phyloP scores from a whole-genome alignment of 2,797 vertebrate species.

The Sarcoramphus papa region DNA sequence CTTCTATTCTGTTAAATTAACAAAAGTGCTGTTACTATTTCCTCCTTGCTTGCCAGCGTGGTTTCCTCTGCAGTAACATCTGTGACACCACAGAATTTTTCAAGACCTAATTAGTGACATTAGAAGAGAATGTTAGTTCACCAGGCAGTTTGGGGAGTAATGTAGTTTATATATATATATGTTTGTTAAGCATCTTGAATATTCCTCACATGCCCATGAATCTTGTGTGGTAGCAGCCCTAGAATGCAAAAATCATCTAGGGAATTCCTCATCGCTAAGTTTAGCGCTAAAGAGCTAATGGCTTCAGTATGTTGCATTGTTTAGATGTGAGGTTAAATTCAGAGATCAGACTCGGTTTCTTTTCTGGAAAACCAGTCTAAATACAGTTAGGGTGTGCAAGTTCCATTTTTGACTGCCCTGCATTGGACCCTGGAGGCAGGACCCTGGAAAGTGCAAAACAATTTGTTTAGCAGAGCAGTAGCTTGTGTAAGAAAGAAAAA shows the following conservation, averaged over 20 bases:
- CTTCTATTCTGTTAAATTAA: not conserved
- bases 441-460: not conserved
- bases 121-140: constrained; percentile 41
- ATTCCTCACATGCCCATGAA: constrained; percentile 22
- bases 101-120: constrained; percentile 47
- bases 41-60: not conserved
- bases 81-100: constrained; percentile 26
- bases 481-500: not conserved
- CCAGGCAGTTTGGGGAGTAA: constrained; percentile 29
- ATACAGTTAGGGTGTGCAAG: not conserved
- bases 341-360: not conserved
- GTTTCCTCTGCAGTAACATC: constrained; percentile 49
- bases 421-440: not conserved
- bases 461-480: not conserved
- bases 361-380: not conserved
- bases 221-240: constrained; percentile 41
- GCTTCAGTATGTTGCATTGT: constrained; percentile 13
- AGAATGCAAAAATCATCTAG: constrained; percentile 62
- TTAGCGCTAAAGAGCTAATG: constrained; percentile 53
- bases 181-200: constrained; percentile 42
- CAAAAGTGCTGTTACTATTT: constrained; percentile 21
- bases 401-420: not conserved
- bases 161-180: not conserved
- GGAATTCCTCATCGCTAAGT: constrained; percentile 47
- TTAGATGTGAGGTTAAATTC: not conserved